Evolutionary conservation across 2,113 vertebrate genomes (phyloP).

Genomic region (Piliocolobus tephrosceles): DNA sequence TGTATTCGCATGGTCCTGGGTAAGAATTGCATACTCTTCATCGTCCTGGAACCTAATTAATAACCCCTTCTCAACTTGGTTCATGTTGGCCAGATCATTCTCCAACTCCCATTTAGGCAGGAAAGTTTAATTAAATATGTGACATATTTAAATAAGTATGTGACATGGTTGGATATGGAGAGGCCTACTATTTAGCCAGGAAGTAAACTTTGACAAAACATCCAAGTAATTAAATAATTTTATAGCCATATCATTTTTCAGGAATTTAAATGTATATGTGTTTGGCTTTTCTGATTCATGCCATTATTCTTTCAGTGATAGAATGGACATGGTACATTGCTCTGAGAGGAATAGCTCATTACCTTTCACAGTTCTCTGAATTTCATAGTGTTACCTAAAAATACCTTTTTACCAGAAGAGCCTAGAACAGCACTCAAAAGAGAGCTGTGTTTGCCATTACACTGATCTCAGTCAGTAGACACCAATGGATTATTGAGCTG

Average conservation of each 20-base stretch:
- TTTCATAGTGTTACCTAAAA: constrained; percentile 44
- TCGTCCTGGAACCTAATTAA: not conserved
- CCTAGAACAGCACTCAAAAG: constrained; percentile 18
- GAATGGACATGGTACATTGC: constrained; percentile 20
- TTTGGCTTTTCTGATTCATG: constrained; percentile 29
- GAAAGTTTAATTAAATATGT: not conserved
- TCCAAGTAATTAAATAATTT: constrained; percentile 32
- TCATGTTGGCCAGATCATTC: not conserved
- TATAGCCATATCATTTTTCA: not conserved
- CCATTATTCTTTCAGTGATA: not conserved
- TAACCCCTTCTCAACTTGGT: not conserved
- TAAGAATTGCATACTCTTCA: not conserved
- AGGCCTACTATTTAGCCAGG: not conserved
- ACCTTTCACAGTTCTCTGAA: constrained; percentile 40
- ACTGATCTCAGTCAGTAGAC: constrained; percentile 14
- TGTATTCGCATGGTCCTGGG: not conserved
- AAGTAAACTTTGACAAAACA: constrained; percentile 43
- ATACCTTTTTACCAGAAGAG: constrained; percentile 17
- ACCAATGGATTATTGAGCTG: not conserved
- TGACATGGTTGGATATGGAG: not conserved
- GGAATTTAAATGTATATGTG: not conserved
- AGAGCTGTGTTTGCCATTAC: not conserved
- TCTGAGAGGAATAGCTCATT: constrained; percentile 55
- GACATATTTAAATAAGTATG: too few relatives aligned
- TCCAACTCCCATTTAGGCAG: not conserved